Evolutionary conservation across 2,113 vertebrate species (phyloP).

Genomic region (Calypte anna): DNA sequence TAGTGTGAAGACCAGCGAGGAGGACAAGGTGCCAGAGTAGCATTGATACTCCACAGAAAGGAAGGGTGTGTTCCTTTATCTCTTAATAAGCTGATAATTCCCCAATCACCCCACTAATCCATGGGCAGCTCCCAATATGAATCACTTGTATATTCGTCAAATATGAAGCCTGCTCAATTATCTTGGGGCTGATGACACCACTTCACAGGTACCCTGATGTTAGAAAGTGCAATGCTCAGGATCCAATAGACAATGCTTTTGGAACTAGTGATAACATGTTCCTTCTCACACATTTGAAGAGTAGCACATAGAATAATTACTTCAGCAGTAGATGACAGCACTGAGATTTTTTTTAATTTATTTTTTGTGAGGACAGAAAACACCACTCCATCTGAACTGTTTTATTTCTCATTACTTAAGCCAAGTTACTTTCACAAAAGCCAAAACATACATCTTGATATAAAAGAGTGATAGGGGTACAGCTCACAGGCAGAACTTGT

Average conservation of each 20-base stretch:
- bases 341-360: no score
- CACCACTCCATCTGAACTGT: background rate
- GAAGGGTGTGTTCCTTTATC: background rate
- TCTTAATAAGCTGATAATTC: background rate
- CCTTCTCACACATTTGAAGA: background rate
- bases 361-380: background rate
- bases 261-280: background rate
- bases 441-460: background rate
- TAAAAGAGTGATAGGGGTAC: background rate
- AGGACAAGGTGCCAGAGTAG: background rate
- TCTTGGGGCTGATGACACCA: background rate
- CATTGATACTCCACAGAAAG: background rate
- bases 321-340: background rate
- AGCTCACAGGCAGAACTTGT: background rate
- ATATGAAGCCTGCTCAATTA: background rate
- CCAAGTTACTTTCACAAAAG: background rate
- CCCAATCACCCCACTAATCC: background rate
- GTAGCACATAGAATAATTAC: accelerated
- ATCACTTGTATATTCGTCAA: background rate
- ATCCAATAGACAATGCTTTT: background rate
- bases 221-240: accelerated
- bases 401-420: background rate
- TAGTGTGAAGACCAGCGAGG: background rate
- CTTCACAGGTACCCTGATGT: background rate
- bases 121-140: background rate